These are phyloP conservation scores for Rugalucina vietnamica DNA, from an alignment of 2,888 invertebrate species.

Conservation along the genomic window DNA sequence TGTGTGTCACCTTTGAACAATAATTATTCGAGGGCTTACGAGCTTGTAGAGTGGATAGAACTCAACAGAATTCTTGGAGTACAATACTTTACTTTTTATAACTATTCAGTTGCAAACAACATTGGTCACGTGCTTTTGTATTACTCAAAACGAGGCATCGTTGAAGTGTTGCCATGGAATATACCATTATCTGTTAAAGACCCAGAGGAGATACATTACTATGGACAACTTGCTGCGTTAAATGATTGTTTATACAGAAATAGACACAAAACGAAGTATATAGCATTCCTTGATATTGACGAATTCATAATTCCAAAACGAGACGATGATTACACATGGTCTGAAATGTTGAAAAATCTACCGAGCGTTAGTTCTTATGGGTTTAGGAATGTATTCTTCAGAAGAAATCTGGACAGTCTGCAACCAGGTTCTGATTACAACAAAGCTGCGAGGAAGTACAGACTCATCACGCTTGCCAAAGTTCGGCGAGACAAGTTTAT, in stretches of 20 bases:
- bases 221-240: conserved; percentile 80
- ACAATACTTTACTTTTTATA: conserved; percentile 78
- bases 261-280: conserved; percentile 67
- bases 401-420: conserved; percentile 69
- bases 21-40: conserved; percentile 70
- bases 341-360: conserved; percentile 53
- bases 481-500: conserved; percentile 63
- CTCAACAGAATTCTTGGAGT: conserved; percentile 80
- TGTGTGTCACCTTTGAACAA: conserved; percentile 75
- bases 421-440: conserved; percentile 41
- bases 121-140: conserved; percentile 69
- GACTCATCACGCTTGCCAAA: conserved; percentile 69
- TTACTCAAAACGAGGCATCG: conserved; percentile 68
- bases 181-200: conserved; percentile 72
- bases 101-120: conserved; percentile 72
- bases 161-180: conserved; percentile 77
- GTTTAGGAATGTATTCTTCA: conserved; percentile 71
- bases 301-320: conserved; percentile 80
- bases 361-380: conserved; percentile 39
- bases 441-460: conserved; percentile 57
- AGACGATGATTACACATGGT: conserved; percentile 63
- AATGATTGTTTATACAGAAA: conserved; percentile 82
- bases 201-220: conserved; percentile 79
- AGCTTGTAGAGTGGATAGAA: conserved; percentile 81
- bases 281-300: conserved; percentile 81